Conservation (phyloP, 2,797 vertebrate genomes). For the Emydoidea blandingii region DNA sequence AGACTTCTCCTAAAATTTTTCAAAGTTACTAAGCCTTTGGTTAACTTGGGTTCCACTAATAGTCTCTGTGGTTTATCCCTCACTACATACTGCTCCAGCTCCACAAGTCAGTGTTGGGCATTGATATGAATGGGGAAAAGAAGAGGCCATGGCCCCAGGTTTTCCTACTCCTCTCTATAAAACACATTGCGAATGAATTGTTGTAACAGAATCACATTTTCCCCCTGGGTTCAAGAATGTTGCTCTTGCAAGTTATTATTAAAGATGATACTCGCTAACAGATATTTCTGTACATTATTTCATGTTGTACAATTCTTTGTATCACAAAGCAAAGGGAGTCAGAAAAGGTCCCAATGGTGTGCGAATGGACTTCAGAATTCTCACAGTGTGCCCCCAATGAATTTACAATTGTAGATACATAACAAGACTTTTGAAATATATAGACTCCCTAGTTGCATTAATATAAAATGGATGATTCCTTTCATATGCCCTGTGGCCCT, state of each 20-base stretch:
- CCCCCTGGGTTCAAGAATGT: neutral
- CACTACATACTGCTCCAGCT: neutral
- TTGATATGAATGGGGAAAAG: neutral
- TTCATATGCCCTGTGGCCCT: neutral
- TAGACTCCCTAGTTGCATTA: neutral
- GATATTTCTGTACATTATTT: neutral
- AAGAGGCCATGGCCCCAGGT: neutral
- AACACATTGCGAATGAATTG: neutral
- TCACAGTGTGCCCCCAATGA: neutral
- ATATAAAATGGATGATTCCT: neutral
- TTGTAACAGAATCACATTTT: conserved; percentile 28
- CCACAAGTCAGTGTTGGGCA: neutral
- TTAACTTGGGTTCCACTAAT: neutral
- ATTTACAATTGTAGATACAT: neutral
- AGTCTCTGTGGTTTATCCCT: neutral
- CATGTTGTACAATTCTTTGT: neutral
- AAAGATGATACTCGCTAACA: neutral
- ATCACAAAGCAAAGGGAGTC: neutral
- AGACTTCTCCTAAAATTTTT: neutral
- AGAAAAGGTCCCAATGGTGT: neutral
- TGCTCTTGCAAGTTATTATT: neutral
- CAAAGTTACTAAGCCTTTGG: neutral
- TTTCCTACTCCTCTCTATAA: neutral
- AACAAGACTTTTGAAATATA: neutral
- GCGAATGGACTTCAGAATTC: neutral